These are phyloP conservation scores for Sitta carolinensis DNA, from an alignment of 2,797 vertebrate species.

Conservation along the genomic window DNA sequence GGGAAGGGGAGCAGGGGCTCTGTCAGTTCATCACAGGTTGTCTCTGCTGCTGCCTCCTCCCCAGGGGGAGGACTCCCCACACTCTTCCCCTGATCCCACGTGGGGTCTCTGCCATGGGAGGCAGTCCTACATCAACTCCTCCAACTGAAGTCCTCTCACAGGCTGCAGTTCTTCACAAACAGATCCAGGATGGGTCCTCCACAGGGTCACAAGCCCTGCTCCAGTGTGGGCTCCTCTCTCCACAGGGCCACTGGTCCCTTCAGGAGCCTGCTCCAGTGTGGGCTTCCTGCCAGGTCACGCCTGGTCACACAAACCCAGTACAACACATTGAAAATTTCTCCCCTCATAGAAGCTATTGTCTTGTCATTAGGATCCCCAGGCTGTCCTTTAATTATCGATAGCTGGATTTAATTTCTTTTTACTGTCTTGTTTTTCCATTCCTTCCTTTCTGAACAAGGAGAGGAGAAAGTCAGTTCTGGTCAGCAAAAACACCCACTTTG, in stretches of 20 bases:
- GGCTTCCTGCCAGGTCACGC: background rate
- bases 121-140: background rate
- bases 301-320: background rate
- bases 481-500: background rate
- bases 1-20: background rate
- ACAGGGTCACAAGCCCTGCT: background rate
- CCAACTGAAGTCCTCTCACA: background rate
- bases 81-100: rapidly evolving
- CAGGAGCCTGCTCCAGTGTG: background rate
- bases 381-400: background rate
- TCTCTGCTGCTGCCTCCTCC: background rate
- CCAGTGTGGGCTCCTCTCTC: background rate
- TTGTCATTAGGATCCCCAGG: background rate
- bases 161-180: background rate
- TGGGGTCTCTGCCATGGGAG: background rate
- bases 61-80: background rate
- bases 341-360: background rate
- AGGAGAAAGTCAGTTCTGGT: background rate
- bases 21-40: background rate
- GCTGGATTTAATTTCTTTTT: background rate
- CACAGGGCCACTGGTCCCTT: background rate
- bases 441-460: background rate
- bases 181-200: background rate
- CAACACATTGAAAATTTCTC: background rate
- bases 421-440: background rate